phyloP scores from a whole-genome alignment of 2,888 invertebrate genomes.

The Monoplex corrugatus region DNA sequence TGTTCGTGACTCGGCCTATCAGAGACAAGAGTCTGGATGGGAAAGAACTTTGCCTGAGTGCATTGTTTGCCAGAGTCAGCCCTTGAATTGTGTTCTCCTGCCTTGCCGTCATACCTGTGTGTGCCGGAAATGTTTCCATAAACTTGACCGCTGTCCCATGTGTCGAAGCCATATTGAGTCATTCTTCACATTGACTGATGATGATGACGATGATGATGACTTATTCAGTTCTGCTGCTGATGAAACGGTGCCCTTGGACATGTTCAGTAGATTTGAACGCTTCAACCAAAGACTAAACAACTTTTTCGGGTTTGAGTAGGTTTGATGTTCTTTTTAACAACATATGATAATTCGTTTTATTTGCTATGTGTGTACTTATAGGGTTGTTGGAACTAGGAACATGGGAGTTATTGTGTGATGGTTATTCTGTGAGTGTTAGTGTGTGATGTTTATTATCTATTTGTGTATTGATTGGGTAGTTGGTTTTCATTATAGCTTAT shows the following conservation, averaged over 20 bases:
- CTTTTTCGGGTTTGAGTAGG: conserved; percentile 36
- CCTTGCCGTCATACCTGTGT: conserved; percentile 94
- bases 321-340: too few species aligned
- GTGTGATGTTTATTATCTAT: background rate
- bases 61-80: conserved; percentile 91
- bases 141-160: conserved; percentile 92
- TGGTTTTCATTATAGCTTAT: background rate
- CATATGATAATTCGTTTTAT: too few species aligned
- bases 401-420: too few species aligned
- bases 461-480: background rate
- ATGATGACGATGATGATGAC: background rate
- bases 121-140: conserved; percentile 90
- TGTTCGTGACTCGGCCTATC: background rate
- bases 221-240: background rate
- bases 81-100: conserved; percentile 89
- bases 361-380: too few species aligned
- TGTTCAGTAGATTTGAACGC: conserved; percentile 5
- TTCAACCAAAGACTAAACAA: conserved; percentile 35
- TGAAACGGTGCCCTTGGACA: background rate
- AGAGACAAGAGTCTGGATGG: conserved; percentile 8
- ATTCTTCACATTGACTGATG: conserved; percentile 84
- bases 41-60: conserved; percentile 82
- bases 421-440: background rate
- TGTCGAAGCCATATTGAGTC: conserved; percentile 91
- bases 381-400: too few species aligned